These are phyloP conservation scores for Ochotona curzoniae DNA, from an alignment of 2,113 vertebrate genomes.

Conservation along the genomic window DNA sequence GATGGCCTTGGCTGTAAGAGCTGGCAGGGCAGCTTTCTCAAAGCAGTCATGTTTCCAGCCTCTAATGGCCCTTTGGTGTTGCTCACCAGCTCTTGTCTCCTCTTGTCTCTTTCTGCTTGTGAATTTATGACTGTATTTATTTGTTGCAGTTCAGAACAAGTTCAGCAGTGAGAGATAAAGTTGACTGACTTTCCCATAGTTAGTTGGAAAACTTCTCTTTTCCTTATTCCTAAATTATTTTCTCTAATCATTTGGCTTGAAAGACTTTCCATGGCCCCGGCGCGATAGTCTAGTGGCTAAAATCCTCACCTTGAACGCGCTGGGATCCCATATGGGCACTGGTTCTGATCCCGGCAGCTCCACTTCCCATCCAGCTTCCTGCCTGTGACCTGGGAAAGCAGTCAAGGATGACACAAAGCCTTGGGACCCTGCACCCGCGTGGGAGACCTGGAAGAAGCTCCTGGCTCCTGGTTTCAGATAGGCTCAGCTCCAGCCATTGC, in stretches of 20 bases:
- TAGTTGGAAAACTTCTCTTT: neutral
- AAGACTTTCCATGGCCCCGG: neutral
- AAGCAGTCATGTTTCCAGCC: neutral
- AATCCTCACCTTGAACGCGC: no score
- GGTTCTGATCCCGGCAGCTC: no score
- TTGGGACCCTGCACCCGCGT: no score
- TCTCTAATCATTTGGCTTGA: neutral
- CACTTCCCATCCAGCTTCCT: no score
- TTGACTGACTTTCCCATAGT: neutral
- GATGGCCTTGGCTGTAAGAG: neutral
- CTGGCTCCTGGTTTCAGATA: no score
- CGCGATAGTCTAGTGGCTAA: no score
- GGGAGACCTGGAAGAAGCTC: no score
- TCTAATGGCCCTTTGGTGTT: neutral
- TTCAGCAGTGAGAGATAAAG: constrained; percentile 6
- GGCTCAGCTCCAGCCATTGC: no score
- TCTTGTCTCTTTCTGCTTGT: neutral
- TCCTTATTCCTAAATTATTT: neutral
- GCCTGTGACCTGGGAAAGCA: no score
- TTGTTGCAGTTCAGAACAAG: neutral
- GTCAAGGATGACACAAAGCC: no score
- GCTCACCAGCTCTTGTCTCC: neutral
- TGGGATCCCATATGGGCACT: no score
- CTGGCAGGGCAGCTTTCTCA: neutral
- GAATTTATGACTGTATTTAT: neutral